Evolutionary conservation across 1,140 invertebrate species (phyloP).

Genomic region (Thereuonema tuberculata): DNA sequence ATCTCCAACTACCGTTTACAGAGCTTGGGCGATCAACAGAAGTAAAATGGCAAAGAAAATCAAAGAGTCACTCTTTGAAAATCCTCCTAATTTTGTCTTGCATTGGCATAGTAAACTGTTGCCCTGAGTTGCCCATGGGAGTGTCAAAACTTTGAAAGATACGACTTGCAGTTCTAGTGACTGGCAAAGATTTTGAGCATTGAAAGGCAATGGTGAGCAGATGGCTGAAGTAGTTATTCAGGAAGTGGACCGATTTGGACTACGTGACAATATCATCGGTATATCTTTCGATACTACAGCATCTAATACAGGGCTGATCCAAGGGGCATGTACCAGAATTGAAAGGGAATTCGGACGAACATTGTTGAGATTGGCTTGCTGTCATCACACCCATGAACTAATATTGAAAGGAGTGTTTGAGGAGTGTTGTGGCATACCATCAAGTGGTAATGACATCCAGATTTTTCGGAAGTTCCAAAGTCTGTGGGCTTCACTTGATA

Average conservation of each 20-base stretch:
- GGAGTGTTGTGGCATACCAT: conserved; percentile 1
- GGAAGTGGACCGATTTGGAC: conserved; percentile 8
- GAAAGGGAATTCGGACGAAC: conserved; percentile 1
- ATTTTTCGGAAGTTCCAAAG: conserved; percentile 13
- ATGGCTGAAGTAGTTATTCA: conserved; percentile 11
- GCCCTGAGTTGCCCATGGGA: conserved; percentile 7
- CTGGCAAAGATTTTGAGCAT: not conserved
- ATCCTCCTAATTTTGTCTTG: conserved; percentile 11
- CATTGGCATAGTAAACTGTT: conserved; percentile 13
- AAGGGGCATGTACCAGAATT: conserved; percentile 9
- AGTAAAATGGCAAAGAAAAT: conserved; percentile 12
- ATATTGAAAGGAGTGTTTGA: conserved; percentile 6
- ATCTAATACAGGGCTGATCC: conserved; percentile 5
- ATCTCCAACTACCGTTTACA: not conserved
- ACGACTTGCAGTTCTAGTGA: not conserved
- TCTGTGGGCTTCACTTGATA: conserved; percentile 8
- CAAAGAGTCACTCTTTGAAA: conserved; percentile 10
- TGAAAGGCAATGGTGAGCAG: conserved; percentile 12
- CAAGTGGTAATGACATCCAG: conserved; percentile 12
- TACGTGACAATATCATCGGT: conserved; percentile 11
- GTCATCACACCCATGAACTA: conserved; percentile 13
- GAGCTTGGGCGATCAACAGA: conserved; percentile 6
- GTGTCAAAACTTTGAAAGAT: conserved; percentile 11
- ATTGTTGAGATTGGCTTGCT: conserved; percentile 8
- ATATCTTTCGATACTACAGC: conserved; percentile 14